Percentiles rank a stretch among this genome's conserved stretches.
Evolutionary conservation across 2,113 vertebrate genomes (phyloP).

Genomic region (Chloropsis hardwickii): DNA sequence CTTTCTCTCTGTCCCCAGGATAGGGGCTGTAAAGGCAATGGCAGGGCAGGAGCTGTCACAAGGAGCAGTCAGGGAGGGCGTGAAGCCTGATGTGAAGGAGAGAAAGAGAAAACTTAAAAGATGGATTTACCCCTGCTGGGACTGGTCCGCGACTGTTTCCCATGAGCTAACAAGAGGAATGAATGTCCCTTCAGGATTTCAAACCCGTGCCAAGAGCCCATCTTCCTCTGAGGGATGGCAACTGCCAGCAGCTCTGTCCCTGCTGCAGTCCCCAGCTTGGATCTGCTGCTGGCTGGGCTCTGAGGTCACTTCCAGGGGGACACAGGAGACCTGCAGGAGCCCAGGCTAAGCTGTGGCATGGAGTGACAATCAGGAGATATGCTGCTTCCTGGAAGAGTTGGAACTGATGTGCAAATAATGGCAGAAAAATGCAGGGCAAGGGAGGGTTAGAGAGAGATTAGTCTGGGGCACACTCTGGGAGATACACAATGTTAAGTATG

Average conservation of each 20-base stretch:
- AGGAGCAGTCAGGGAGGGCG: background rate
- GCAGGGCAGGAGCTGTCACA: constrained; percentile 14
- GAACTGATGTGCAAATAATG: constrained; percentile 55
- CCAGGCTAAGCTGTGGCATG: background rate
- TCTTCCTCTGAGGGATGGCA: background rate
- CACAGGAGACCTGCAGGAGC: background rate
- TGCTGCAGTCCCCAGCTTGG: background rate
- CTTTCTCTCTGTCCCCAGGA: background rate
- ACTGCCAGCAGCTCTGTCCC: background rate
- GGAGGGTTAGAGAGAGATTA: constrained; percentile 53
- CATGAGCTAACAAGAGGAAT: background rate
- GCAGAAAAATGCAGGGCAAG: constrained; percentile 54
- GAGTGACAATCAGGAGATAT: background rate
- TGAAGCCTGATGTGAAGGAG: background rate
- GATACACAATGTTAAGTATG: constrained; percentile 68
- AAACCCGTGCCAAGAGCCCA: background rate
- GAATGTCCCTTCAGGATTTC: background rate
- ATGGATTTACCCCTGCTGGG: background rate
- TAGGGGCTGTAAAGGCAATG: constrained; percentile 1
- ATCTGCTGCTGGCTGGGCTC: background rate
- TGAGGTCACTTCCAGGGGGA: constrained; percentile 16
- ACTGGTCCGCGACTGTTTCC: background rate
- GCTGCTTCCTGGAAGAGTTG: constrained; percentile 34
- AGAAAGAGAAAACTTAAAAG: background rate
- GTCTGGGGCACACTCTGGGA: constrained; percentile 64